Evolutionary conservation across 1,140 invertebrate genomes (phyloP), one percentile per base, ranked within the genome.

Genomic region (Tetramorium alpestre): DNA sequence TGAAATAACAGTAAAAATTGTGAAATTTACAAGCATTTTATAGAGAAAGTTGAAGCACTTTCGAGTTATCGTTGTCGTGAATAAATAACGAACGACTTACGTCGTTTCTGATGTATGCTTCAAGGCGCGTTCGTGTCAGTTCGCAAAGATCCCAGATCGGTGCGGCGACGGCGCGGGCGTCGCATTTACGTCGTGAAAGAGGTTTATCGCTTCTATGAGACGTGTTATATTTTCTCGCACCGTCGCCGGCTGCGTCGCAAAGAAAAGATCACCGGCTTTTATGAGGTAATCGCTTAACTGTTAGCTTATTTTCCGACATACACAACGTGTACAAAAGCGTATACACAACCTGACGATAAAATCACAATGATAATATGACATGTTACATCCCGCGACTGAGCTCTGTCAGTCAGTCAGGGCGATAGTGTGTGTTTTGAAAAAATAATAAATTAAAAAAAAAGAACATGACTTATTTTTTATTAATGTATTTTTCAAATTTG

Each of bases 211-310:
- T 41, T 75, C 41, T 60, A 84, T 75, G 54, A 47, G 80, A 60
- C 69, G 54, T 54, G 13, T 8, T 60, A 62, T 84, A 84, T 84
- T 84, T 84, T 38, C 80, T 60, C 69, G 18, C 51, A 47, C 28
- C 80, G 41, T 84, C 28, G 44, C 54, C 67, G 67, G 80, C 25
- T 73, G 51, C 13, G 80, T 44, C 69, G 47, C 47, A 56, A 84
- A 70, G 78, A 81, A 70, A 73, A 73, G 80, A 84, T 84, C 41
- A 41, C 69, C 13, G 54, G 69, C 70, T 75, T 84, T 84, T 84
- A 84, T 28, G 80, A 84, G 80, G 80, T 84, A 84, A 84, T 84
- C 69, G 80, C 69, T 60, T 60, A 84, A 62, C 69, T 84, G 80
- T 84, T 84, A 75, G 80, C 80, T 84, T 82, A 82, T 58, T 84